phyloP scores from a whole-genome alignment of 2,797 vertebrate species.

The Pseudochaenichthys georgianus region DNA sequence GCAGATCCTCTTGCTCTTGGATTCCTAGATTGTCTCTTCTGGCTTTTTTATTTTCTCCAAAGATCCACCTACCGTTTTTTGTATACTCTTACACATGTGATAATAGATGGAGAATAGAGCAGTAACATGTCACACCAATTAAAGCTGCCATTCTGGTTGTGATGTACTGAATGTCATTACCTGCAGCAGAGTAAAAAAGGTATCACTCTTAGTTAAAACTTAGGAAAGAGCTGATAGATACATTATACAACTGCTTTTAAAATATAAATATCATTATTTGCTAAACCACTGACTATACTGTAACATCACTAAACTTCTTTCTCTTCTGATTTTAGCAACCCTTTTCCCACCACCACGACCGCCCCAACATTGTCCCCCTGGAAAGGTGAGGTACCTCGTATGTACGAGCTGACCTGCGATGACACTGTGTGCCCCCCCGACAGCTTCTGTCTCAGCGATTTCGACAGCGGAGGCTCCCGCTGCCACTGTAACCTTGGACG shows the following conservation, averaged over 20 bases:
- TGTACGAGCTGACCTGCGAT: conserved; percentile 89
- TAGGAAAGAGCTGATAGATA: conserved; percentile 4
- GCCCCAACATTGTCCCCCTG: conserved; percentile 66
- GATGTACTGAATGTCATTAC: conserved; percentile 16
- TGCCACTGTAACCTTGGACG: conserved; percentile 95
- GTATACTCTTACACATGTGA: conserved; percentile 26
- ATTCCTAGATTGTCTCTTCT: conserved; percentile 18
- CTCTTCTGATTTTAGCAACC: conserved; percentile 37
- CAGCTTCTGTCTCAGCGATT: conserved; percentile 94
- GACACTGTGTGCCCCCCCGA: conserved; percentile 89
- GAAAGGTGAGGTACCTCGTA: conserved; percentile 75
- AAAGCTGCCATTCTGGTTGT: conserved; percentile 15
- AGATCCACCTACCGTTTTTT: conserved; percentile 24
- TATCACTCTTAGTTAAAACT: background rate
- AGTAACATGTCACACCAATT: conserved; percentile 53
- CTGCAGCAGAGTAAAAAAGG: background rate
- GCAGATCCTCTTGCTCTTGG: conserved; percentile 10
- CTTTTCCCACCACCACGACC: conserved; percentile 49
- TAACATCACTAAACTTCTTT: background rate
- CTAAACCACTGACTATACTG: background rate
- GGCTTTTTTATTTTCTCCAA: conserved; percentile 1
- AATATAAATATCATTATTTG: background rate
- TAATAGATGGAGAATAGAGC: conserved; percentile 17
- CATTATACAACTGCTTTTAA: background rate
- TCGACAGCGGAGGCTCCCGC: conserved; percentile 87